Conservation (phyloP, 2,888 invertebrate genomes). For the Chymomyza fuscimana region DNA sequence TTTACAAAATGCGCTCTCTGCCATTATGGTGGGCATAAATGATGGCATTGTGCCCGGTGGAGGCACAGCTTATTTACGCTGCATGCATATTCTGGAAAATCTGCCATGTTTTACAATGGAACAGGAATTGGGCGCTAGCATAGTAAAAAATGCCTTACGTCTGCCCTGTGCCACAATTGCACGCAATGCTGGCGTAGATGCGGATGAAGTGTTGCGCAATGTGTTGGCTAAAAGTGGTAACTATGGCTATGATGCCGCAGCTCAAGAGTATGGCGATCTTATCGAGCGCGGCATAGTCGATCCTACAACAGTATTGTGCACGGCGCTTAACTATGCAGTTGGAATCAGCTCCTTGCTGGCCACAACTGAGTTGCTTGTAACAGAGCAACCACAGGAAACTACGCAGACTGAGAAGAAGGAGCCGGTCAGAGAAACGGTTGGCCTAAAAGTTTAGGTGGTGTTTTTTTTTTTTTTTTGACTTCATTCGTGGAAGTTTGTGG, state of each 20-base stretch:
- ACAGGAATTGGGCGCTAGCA: conserved; percentile 85
- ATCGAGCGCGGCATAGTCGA: conserved; percentile 96
- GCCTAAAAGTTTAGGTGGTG: conserved; percentile 81
- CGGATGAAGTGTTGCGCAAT: conserved; percentile 93
- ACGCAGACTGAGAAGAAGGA: conserved; percentile 80
- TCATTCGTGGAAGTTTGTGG: no score
- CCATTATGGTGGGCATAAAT: conserved; percentile 95
- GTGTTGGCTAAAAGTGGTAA: conserved; percentile 88
- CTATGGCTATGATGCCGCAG: conserved; percentile 93
- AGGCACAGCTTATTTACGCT: conserved; percentile 92
- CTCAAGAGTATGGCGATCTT: conserved; percentile 93
- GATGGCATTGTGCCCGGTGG: conserved; percentile 98
- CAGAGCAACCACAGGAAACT: conserved; percentile 92
- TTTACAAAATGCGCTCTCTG: conserved; percentile 94
- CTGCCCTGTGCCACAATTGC: conserved; percentile 95
- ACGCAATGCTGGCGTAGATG: conserved; percentile 94
- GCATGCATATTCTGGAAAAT: conserved; percentile 85
- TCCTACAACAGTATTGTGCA: conserved; percentile 93
- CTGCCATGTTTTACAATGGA: conserved; percentile 85
- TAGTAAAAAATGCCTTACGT: conserved; percentile 89
- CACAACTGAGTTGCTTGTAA: conserved; percentile 96
- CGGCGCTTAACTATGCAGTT: conserved; percentile 93
- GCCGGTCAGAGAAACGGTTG: conserved; percentile 1
- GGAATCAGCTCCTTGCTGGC: conserved; percentile 95
- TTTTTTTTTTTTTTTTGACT: conserved; percentile 30